Conservation (phyloP, 2,113 vertebrate species). For the Pseudorhombus dupliciocellatus region DNA sequence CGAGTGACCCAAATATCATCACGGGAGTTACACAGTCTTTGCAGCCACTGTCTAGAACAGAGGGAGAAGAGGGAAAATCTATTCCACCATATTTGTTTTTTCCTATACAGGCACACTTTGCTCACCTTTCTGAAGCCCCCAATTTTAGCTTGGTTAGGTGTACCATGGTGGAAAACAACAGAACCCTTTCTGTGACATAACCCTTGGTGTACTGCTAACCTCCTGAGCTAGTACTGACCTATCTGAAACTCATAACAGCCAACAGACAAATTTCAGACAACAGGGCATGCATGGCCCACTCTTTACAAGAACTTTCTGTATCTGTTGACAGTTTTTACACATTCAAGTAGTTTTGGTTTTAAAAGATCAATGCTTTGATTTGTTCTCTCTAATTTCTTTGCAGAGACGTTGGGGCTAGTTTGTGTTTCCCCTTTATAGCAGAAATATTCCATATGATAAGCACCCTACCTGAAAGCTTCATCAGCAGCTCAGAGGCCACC, state of each 20-base stretch:
- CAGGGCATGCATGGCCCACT: slow-evolving; percentile 1
- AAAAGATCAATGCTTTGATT: neutral
- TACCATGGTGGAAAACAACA: slow-evolving; percentile 29
- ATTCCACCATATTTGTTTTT: slow-evolving; percentile 25
- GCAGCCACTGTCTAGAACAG: slow-evolving; percentile 9
- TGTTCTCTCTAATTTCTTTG: no score
- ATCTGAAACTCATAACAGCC: slow-evolving; percentile 27
- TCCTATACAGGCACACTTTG: slow-evolving; percentile 15
- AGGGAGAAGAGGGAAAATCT: slow-evolving; percentile 25
- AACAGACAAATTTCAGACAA: slow-evolving; percentile 15
- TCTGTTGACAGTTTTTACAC: neutral
- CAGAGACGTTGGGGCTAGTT: no score
- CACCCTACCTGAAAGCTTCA: slow-evolving; percentile 94
- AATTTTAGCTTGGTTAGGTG: slow-evolving; percentile 32
- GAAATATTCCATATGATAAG: neutral
- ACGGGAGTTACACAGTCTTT: slow-evolving; percentile 5
- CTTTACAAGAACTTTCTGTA: neutral
- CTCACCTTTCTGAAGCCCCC: slow-evolving; percentile 42
- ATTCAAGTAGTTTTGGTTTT: neutral
- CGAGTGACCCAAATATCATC: slow-evolving; percentile 23
- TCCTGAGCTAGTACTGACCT: slow-evolving; percentile 24
- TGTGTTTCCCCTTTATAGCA: neutral
- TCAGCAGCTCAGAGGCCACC: slow-evolving; percentile 96
- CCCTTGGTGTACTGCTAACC: slow-evolving; percentile 32
- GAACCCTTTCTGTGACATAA: slow-evolving; percentile 22